Conservation (phyloP, 1,140 invertebrate species). For the Zaprionus kolodkinae region DNA sequence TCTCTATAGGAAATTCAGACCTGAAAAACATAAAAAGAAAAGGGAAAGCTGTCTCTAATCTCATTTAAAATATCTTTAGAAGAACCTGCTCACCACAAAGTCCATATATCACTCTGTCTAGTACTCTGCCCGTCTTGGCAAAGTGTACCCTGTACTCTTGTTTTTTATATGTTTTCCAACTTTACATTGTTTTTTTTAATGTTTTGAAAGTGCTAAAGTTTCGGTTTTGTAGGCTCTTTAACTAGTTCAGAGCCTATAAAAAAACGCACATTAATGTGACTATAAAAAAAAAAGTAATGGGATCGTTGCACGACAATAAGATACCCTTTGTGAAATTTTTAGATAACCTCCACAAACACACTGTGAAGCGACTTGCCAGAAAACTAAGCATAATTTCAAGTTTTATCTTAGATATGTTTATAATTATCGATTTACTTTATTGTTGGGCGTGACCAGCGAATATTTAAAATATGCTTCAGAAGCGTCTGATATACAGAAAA, state of each 20-base stretch:
- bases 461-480: too few relatives aligned
- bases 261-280: conserved; percentile 11
- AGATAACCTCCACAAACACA: too few relatives aligned
- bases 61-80: not conserved
- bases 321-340: too few relatives aligned
- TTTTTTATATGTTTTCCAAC: not conserved
- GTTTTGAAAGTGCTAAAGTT: not conserved
- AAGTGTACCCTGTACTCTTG: not conserved
- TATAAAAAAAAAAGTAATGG: not conserved
- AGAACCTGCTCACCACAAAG: not conserved
- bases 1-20: not conserved
- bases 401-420: too few relatives aligned
- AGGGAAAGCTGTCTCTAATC: too few relatives aligned
- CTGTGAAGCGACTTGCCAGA: too few relatives aligned
- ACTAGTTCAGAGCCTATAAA: conserved; percentile 27
- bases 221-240: conserved; percentile 11
- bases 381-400: too few relatives aligned
- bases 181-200: conserved; percentile 2
- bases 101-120: not conserved
- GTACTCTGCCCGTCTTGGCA: not conserved
- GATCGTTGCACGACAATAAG: too few relatives aligned
- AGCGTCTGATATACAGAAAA: too few relatives aligned
- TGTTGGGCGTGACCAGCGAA: too few relatives aligned
- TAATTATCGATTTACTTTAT: too few relatives aligned
- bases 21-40: too few relatives aligned